phyloP scores from a whole-genome alignment of 2,888 invertebrate species.

The Microctonus aethiopoides region DNA sequence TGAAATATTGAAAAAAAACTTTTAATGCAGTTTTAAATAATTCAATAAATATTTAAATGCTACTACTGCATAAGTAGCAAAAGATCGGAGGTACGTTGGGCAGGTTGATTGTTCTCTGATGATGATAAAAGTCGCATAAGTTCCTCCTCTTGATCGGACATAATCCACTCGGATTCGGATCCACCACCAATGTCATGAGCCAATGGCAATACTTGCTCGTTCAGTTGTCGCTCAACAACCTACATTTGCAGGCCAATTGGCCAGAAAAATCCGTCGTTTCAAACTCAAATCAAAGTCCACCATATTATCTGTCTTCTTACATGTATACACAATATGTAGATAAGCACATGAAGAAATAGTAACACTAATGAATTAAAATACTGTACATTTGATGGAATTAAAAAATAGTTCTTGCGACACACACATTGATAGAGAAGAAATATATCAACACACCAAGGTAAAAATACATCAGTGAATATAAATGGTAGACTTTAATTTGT shows the following conservation, averaged over 20 bases:
- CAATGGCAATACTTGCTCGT: slow-evolving; percentile 59
- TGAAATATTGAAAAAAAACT: not conserved
- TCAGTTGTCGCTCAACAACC: slow-evolving; percentile 62
- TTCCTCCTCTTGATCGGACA: slow-evolving; percentile 84
- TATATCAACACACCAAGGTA: slow-evolving; percentile 24
- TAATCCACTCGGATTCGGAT: slow-evolving; percentile 81
- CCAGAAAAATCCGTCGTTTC: slow-evolving; percentile 59
- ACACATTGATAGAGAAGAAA: slow-evolving; percentile 31
- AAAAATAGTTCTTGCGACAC: not conserved
- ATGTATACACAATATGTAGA: not conserved
- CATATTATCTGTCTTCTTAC: slow-evolving; percentile 36
- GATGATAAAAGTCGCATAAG: slow-evolving; percentile 78
- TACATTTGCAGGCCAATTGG: slow-evolving; percentile 43
- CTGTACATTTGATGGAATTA: not conserved
- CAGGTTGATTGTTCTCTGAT: slow-evolving; percentile 60
- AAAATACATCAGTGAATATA: slow-evolving; percentile 33
- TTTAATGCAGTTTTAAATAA: slow-evolving; percentile 19
- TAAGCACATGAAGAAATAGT: slow-evolving; percentile 12
- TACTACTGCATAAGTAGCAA: slow-evolving; percentile 56
- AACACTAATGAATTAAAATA: slow-evolving; percentile 13
- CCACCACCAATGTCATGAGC: slow-evolving; percentile 69
- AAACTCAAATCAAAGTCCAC: slow-evolving; percentile 60
- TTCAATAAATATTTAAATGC: slow-evolving; percentile 18
- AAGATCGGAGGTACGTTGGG: slow-evolving; percentile 59
- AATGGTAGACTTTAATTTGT: slow-evolving; percentile 69